Percentiles rank a stretch among this genome's conserved stretches.
Evolutionary conservation across 2,113 vertebrate genomes (phyloP).

Genomic region (Sciurus niger): DNA sequence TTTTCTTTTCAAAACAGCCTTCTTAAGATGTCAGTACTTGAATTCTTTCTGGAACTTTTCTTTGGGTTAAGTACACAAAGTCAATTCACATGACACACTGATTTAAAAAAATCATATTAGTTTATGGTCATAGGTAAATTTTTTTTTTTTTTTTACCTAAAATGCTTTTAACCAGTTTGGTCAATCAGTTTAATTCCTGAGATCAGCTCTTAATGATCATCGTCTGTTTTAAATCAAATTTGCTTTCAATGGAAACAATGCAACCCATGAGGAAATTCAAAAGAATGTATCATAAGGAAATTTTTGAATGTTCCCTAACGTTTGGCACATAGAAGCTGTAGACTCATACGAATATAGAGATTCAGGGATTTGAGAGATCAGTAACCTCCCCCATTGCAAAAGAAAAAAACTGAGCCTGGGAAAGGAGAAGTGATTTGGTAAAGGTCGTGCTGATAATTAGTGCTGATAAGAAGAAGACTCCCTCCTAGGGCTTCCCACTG

Average conservation of each 20-base stretch:
- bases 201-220: slow-evolving; percentile 37
- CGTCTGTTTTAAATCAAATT: slow-evolving; percentile 49
- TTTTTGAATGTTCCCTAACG: not conserved
- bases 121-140: slow-evolving; percentile 41
- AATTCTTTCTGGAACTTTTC: not conserved
- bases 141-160: slow-evolving; percentile 79
- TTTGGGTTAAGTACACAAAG: not conserved
- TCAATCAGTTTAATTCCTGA: slow-evolving; percentile 12
- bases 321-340: not conserved
- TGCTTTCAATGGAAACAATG: slow-evolving; percentile 1
- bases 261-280: slow-evolving; percentile 39
- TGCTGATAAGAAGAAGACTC: not conserved
- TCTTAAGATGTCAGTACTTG: not conserved
- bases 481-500: not conserved
- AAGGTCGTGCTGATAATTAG: not conserved
- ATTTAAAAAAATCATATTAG: slow-evolving; percentile 34
- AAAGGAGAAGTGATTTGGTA: not conserved
- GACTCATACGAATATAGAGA: not conserved
- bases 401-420: not conserved
- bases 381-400: not conserved
- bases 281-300: not conserved
- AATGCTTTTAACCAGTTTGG: slow-evolving; percentile 21
- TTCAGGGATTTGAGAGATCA: not conserved
- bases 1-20: slow-evolving; percentile 7
- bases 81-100: not conserved